phyloP scores from a whole-genome alignment of 2,113 vertebrate species.

The Chroicocephalus ridibundus region DNA sequence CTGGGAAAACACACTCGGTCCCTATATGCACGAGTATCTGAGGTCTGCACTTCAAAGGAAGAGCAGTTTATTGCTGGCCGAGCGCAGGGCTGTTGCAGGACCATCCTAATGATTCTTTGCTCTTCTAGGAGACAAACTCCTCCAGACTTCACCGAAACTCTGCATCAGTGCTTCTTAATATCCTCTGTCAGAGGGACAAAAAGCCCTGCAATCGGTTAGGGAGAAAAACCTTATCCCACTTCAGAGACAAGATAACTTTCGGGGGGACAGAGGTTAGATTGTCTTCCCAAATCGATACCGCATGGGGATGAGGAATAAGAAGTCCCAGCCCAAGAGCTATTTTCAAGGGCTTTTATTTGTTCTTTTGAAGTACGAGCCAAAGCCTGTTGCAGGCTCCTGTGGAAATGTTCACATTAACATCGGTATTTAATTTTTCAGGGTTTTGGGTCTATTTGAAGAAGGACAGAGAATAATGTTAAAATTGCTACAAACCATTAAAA shows the following conservation, averaged over 20 bases:
- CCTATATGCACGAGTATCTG: not conserved
- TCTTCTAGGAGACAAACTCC: not conserved
- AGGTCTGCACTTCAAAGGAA: not conserved
- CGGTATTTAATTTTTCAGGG: not conserved
- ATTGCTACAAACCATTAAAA: not conserved
- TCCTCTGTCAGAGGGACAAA: not conserved
- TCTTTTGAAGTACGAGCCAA: constrained; percentile 10
- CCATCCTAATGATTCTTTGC: not conserved
- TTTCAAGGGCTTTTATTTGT: not conserved
- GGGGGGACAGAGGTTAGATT: not conserved
- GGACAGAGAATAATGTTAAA: not conserved
- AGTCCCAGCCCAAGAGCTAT: not conserved
- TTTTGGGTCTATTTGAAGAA: not conserved
- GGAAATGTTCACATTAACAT: not conserved
- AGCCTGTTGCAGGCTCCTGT: not conserved
- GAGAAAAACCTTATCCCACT: not conserved
- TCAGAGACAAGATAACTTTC: not conserved
- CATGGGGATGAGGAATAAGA: not conserved
- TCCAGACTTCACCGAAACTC: not conserved
- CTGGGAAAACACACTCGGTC: not conserved
- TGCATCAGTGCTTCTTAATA: not conserved
- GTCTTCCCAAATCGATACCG: not conserved
- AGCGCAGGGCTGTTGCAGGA: not conserved
- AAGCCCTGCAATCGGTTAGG: not conserved
- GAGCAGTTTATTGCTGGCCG: not conserved